Conservation (phyloP, 2,797 vertebrate species). For the Bovichtus diacanthus region DNA sequence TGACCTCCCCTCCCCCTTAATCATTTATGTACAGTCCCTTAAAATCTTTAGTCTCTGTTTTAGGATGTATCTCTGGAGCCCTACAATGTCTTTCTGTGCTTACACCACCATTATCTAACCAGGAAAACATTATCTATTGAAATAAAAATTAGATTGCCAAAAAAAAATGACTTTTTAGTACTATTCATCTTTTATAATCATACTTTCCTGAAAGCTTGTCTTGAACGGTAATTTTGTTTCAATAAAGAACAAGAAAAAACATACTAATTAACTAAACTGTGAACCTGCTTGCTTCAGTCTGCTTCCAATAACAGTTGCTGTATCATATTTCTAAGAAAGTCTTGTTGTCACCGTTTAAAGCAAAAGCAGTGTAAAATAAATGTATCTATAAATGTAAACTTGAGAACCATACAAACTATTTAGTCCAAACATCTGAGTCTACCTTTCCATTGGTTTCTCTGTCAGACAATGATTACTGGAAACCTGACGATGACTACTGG, state of each 20-base stretch:
- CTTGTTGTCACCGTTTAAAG: not conserved
- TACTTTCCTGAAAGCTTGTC: not conserved
- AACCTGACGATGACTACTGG: conserved; percentile 74
- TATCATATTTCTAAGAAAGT: not conserved
- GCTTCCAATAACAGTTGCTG: not conserved
- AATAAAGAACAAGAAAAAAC: not conserved
- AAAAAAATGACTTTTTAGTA: not conserved
- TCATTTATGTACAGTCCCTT: not conserved
- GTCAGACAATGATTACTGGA: conserved; percentile 74
- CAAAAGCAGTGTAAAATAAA: not conserved
- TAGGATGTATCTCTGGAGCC: too few relatives aligned
- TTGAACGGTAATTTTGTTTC: not conserved
- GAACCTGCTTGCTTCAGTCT: not conserved
- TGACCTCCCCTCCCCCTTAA: not conserved
- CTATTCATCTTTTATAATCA: conserved; percentile 3
- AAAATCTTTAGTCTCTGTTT: too few relatives aligned
- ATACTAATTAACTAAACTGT: not conserved
- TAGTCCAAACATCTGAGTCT: not conserved
- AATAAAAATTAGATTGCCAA: not conserved
- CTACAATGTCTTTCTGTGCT: too few relatives aligned
- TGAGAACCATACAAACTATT: not conserved
- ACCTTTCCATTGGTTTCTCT: conserved; percentile 31
- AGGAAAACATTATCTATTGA: not conserved
- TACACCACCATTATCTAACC: not conserved
- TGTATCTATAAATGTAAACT: not conserved